Base-by-base conservation (phyloP, 2,888 invertebrate genomes). In the Erpobdella octoculata region DNA sequence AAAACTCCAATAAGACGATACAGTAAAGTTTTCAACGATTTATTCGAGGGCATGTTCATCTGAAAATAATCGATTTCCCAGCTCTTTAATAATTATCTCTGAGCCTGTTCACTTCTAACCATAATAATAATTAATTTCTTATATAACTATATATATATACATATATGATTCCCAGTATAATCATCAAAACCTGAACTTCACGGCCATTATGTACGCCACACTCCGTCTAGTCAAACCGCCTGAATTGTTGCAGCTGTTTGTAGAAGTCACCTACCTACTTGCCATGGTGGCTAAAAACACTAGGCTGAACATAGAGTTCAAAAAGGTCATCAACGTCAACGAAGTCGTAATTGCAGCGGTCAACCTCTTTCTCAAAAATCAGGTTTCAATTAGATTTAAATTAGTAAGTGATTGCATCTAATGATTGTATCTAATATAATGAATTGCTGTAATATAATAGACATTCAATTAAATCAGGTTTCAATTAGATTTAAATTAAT, bases 281-380 rank as follows among this genome's bases (percentile, higher is more conserved):
- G 35, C 35, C 18, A 2, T 36, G 15, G 35, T 69, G 46, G 12
- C 37, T 33, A 53, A 31, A 9, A 46, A 46, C 35, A 69, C 35
- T 25, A 46, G 69, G 18, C 38, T 69, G 21, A 58, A 69, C 28
- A 31, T 69, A 33, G 36, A 69, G 18, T 31, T 48, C 58, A 58
- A 38, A 21, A 25, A 53, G 58, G 35, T 58, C 9, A 28, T 69
- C 53, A 69, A 69, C 37, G 35, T 69, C 37, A 69, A 33, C 21
- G 69, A 69, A 36, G 21, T 69, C 6, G 4, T 69, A 35, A 35
- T 48, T 35, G 69, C 36, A 3, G 69, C 69, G 0, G 58, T 69
- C 69, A 69, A 69, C n/a, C 58, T 69, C 21, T 69, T 69, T 35
- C 69, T 69, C 69, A 69, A 36, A 28, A 53, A 69, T 36, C 69